Evolutionary conservation across 2,797 vertebrate genomes (phyloP).

Genomic region (Sebastes diaconus): DNA sequence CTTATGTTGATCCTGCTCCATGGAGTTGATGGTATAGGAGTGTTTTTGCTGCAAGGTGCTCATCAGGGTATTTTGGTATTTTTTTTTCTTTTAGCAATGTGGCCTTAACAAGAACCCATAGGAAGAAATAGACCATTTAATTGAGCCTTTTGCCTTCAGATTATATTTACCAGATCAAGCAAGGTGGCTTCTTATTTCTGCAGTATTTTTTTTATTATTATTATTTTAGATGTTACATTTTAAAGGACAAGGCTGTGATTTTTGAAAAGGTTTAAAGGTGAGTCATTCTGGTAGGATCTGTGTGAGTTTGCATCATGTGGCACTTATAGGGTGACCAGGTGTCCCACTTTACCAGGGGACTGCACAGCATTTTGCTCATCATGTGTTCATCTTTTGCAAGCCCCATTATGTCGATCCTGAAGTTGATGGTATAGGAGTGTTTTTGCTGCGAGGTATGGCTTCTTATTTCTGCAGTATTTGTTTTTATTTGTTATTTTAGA

Average conservation of each 20-base stretch:
- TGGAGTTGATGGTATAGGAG: background rate
- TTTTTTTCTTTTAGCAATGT: slow-evolving; percentile 44
- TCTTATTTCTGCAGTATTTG: background rate
- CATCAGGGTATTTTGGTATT: slow-evolving; percentile 52
- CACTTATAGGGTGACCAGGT: too few species aligned
- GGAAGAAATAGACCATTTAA: slow-evolving; percentile 18
- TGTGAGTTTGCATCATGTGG: background rate
- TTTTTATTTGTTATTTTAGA: background rate
- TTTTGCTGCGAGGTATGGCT: background rate
- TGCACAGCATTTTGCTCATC: background rate
- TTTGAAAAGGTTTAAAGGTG: slow-evolving; percentile 5
- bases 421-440: background rate
- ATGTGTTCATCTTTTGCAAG: background rate
- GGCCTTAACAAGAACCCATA: slow-evolving; percentile 72
- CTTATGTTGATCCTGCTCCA: background rate
- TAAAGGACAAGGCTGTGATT: background rate
- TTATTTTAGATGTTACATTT: background rate
- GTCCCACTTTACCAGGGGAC: too few species aligned
- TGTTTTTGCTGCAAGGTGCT: background rate
- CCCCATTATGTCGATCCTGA: background rate
- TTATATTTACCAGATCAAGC: slow-evolving; percentile 33
- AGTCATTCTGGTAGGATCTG: slow-evolving; percentile 10
- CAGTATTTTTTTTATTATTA: background rate
- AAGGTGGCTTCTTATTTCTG: background rate
- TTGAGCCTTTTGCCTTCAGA: slow-evolving; percentile 69